Conservation (phyloP, 2,797 vertebrate species). For the Kryptopterus vitreolus region DNA sequence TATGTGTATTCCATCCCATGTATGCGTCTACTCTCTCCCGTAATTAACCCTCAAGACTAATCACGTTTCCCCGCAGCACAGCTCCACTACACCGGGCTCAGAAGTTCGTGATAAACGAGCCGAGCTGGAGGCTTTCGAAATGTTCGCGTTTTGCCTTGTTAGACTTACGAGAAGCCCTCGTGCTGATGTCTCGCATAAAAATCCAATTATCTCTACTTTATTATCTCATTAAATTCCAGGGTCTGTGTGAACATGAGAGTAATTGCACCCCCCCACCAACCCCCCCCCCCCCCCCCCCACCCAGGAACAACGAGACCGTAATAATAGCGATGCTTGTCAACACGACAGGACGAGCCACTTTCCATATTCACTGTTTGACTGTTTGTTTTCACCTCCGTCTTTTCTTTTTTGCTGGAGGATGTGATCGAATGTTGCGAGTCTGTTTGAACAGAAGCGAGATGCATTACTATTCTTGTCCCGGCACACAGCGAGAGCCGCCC, state of each 20-base stretch:
- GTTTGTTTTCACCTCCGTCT: constrained; percentile 36
- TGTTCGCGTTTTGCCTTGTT: constrained; percentile 3
- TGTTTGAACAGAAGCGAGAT: constrained; percentile 27
- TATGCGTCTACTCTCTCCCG: not conserved
- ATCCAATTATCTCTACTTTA: constrained; percentile 34
- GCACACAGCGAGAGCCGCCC: constrained; percentile 4
- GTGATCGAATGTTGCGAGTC: constrained; percentile 27
- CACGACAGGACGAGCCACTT: constrained; percentile 8
- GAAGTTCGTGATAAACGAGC: not conserved
- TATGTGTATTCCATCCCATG: not conserved
- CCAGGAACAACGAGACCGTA: constrained; percentile 7
- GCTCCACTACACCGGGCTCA: not conserved
- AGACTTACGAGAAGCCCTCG: not conserved
- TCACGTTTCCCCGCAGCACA: not conserved
- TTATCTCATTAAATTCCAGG: constrained; percentile 29
- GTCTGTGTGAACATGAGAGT: constrained; percentile 23
- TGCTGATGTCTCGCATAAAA: constrained; percentile 29
- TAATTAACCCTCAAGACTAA: not conserved
- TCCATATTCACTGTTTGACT: not conserved
- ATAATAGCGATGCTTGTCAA: constrained; percentile 25
- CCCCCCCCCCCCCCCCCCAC: constrained; percentile 1
- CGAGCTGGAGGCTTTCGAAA: constrained; percentile 13
- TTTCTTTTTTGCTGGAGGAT: constrained; percentile 12
- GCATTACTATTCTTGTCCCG: constrained; percentile 30
- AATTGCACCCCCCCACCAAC: constrained; percentile 35